These are phyloP conservation scores for Xiphophorus hellerii DNA, from an alignment of 2,113 vertebrate genomes.

Conservation along the genomic window DNA sequence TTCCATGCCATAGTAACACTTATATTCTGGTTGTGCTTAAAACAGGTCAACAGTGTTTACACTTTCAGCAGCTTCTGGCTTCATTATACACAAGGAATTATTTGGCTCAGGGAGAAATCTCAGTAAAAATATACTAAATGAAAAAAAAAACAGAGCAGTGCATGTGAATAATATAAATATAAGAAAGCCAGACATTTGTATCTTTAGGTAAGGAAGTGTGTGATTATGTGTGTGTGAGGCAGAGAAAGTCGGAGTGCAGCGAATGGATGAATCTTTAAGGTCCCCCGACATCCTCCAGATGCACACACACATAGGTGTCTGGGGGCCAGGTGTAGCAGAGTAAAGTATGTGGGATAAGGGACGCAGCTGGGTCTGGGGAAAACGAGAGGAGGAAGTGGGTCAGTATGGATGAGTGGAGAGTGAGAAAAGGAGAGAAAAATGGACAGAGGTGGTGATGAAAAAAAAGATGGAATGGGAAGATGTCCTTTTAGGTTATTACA, in stretches of 20 bases:
- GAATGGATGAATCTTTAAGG: slow-evolving; percentile 58
- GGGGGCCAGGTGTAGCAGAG: slow-evolving; percentile 64
- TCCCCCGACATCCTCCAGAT: slow-evolving; percentile 24
- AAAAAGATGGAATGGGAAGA: slow-evolving; percentile 50
- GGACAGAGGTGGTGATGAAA: slow-evolving; percentile 38
- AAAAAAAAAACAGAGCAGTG: background rate
- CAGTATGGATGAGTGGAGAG: slow-evolving; percentile 72
- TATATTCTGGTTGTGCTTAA: background rate
- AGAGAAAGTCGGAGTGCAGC: slow-evolving; percentile 32
- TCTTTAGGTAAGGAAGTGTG: slow-evolving; percentile 1
- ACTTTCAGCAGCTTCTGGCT: background rate
- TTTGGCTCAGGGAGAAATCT: background rate
- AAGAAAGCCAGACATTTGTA: background rate
- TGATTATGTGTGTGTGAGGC: slow-evolving; percentile 10
- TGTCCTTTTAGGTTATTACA: slow-evolving; percentile 74
- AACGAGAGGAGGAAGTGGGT: slow-evolving; percentile 76
- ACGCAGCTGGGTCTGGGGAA: slow-evolving; percentile 75
- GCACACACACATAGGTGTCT: slow-evolving; percentile 32
- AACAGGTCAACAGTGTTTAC: background rate
- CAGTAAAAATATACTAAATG: background rate
- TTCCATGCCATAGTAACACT: background rate
- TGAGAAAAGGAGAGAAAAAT: slow-evolving; percentile 57
- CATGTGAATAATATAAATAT: background rate
- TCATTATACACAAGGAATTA: background rate
- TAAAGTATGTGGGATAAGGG: slow-evolving; percentile 69